Conservation (phyloP, 2,113 vertebrate genomes). For the Genyomyrus donnyi region DNA sequence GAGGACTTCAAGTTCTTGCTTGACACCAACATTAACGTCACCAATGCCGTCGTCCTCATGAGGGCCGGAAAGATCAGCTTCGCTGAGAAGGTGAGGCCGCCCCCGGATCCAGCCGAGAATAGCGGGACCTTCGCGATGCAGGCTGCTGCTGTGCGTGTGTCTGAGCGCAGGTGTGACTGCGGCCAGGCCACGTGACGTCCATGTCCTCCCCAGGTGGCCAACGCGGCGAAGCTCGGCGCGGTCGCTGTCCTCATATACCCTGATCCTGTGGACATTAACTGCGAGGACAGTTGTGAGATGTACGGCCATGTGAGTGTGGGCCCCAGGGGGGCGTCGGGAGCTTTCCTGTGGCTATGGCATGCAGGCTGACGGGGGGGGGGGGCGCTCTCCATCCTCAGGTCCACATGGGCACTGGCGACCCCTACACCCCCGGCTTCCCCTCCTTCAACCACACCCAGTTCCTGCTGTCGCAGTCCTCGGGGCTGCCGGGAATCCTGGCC, state of each 20-base stretch:
- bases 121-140: background rate
- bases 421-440: slow-evolving; percentile 91
- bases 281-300: slow-evolving; percentile 20
- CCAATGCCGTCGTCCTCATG: slow-evolving; percentile 64
- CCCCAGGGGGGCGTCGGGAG: background rate
- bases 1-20: background rate
- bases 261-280: slow-evolving; percentile 36
- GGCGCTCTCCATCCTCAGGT: slow-evolving; percentile 61
- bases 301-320: slow-evolving; percentile 79
- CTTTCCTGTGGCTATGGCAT: background rate
- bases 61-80: slow-evolving; percentile 72
- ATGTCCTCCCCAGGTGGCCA: slow-evolving; percentile 64
- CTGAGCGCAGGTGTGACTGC: no score
- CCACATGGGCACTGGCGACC: slow-evolving; percentile 87
- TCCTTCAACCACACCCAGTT: slow-evolving; percentile 94
- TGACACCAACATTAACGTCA: slow-evolving; percentile 33
- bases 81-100: slow-evolving; percentile 70
- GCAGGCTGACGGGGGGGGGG: background rate
- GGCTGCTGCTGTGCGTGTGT: background rate
- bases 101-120: no score
- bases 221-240: slow-evolving; percentile 61
- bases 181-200: background rate
- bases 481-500: slow-evolving; percentile 77
- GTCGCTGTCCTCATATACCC: slow-evolving; percentile 76
- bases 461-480: slow-evolving; percentile 71